Evolutionary conservation across 2,888 invertebrate genomes (phyloP), one percentile per base, ranked within the genome.

Genomic region (Spialia ferax): DNA sequence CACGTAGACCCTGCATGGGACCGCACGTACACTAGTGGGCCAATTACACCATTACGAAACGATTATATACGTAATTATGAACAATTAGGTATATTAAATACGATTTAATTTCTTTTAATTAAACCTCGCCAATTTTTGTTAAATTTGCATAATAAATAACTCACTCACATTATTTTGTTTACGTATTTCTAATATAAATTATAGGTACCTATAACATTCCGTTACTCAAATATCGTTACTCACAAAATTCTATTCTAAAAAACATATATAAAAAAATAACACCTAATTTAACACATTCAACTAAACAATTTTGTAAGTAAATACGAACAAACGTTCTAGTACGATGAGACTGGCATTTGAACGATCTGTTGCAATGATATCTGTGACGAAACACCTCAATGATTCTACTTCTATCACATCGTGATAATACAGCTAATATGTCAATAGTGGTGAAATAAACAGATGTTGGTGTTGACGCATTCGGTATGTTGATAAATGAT

Each of bases 401-500:
- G 59, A 52, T n/a, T 52, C 65, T 65, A 65, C 38, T 3, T 26
- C 54, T 59, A 72, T 75, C 72, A 74, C 74, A 73, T 70, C 68
- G 70, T 72, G 70, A 74, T 67, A 71, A 76, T 72, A 70, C 60
- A 38, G 63, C 71, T 65, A 63, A 70, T 63, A 63, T 65, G 69
- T 64, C 26, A 69, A 70, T 64, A 71, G 23, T 74, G 74, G 72
- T 74, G 61, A 71, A 75, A 76, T 75, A 74, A 73, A 73, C 70
- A 72, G 71, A 79, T 80, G 79, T 78, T 71, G 69, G 77, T 77
- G 77, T 73, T 63, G 71, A 72, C 73, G 69, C 77, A 76, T 75
- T 77, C 70, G 70, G 72, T 68, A 82, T 83, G 81, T 83, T 76
- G 79, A 77, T 15, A 18, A 29, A 82, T 86, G 85, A 83, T 85